phyloP scores from a whole-genome alignment of 2,888 invertebrate genomes.

The Drosophila prolongata region DNA sequence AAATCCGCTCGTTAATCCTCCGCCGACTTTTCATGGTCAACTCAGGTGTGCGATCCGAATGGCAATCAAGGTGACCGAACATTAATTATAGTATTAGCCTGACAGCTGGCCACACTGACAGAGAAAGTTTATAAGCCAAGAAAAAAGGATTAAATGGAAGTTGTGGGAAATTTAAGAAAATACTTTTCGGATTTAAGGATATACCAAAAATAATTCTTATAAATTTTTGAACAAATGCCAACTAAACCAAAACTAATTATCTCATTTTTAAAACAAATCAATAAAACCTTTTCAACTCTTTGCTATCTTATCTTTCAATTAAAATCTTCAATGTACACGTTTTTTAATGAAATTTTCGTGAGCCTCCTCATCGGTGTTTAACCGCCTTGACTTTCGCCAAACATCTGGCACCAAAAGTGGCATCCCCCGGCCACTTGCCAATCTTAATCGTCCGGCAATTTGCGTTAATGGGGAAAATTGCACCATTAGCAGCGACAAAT shows the following conservation, averaged over 20 bases:
- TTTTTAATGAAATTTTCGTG: slow-evolving; percentile 7
- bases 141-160: neutral
- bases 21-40: slow-evolving; percentile 31
- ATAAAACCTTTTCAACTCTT: too few relatives aligned
- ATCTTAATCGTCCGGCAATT: slow-evolving; percentile 16
- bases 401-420: slow-evolving; percentile 22
- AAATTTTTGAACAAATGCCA: too few relatives aligned
- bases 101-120: slow-evolving; percentile 28
- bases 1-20: slow-evolving; percentile 36
- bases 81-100: slow-evolving; percentile 32
- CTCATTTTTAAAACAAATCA: too few relatives aligned
- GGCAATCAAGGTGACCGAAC: slow-evolving; percentile 35
- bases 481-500: slow-evolving; percentile 38
- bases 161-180: too few relatives aligned
- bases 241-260: too few relatives aligned
- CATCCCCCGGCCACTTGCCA: slow-evolving; percentile 7
- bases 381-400: slow-evolving; percentile 34
- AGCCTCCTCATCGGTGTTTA: neutral
- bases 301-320: neutral
- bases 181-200: too few relatives aligned
- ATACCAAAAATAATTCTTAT: too few relatives aligned
- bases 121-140: slow-evolving; percentile 33
- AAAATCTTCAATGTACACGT: too few relatives aligned
- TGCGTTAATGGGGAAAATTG: slow-evolving; percentile 32
- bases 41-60: slow-evolving; percentile 32